Conservation (phyloP, 2,113 vertebrate genomes). For the Haemorhous mexicanus region DNA sequence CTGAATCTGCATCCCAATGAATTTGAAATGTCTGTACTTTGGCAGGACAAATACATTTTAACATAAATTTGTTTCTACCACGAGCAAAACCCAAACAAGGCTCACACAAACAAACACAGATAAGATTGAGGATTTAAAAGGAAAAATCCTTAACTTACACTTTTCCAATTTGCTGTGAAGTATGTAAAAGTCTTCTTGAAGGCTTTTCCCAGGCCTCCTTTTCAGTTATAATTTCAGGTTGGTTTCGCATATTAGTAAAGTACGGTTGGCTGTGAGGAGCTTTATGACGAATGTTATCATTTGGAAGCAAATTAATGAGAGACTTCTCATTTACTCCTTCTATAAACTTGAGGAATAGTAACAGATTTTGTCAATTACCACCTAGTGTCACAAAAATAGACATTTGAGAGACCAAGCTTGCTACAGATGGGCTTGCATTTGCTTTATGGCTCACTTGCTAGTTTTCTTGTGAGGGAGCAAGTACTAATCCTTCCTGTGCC, state of each 20-base stretch:
- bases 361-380: conserved; percentile 12
- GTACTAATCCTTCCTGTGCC: not conserved
- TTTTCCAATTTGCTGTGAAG: not conserved
- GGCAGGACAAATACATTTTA: not conserved
- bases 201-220: not conserved
- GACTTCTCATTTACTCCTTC: not conserved
- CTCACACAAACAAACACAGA: not conserved
- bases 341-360: not conserved
- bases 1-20: not conserved
- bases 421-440: not conserved
- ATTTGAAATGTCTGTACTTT: not conserved
- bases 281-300: not conserved
- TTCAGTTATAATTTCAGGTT: not conserved
- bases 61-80: not conserved
- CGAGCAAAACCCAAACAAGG: not conserved
- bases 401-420: not conserved
- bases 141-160: not conserved
- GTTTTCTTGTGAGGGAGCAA: not conserved
- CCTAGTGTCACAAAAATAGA: not conserved
- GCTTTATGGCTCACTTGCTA: not conserved
- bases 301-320: not conserved
- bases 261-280: not conserved
- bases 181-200: not conserved
- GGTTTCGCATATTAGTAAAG: not conserved
- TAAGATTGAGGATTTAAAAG: not conserved